phyloP scores from a whole-genome alignment of 1,140 invertebrate genomes.

The Scaptomyza hsui region DNA sequence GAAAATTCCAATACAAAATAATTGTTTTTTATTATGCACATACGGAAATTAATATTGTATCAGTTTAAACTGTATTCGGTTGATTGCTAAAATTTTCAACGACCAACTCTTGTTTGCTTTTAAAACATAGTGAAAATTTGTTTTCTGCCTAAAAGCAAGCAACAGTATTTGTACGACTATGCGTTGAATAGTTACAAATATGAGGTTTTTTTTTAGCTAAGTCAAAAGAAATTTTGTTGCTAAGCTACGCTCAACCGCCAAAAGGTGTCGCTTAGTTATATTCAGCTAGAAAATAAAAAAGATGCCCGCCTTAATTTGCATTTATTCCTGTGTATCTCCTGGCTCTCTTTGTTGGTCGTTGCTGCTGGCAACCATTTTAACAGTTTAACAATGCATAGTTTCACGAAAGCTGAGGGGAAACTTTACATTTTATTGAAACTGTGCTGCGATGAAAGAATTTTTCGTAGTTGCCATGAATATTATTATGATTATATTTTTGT shows the following conservation, averaged over 20 bases:
- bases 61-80: neutral
- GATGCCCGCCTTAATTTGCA: neutral
- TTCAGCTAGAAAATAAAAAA: neutral
- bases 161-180: neutral
- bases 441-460: constrained; percentile 21
- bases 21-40: neutral
- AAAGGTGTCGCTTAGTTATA: constrained; percentile 40
- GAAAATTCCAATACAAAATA: constrained; percentile 8
- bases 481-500: constrained; percentile 30
- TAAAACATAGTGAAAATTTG: too few relatives aligned
- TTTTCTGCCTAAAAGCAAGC: constrained; percentile 28
- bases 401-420: neutral
- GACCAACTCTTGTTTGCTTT: neutral
- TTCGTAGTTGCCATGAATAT: neutral
- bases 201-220: neutral
- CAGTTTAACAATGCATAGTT: constrained; percentile 30
- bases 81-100: neutral
- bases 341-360: too few relatives aligned
- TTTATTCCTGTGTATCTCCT: neutral
- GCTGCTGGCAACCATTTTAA: too few relatives aligned
- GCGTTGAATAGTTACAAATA: neutral
- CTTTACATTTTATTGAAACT: constrained; percentile 25
- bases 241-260: constrained; percentile 1
- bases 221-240: constrained; percentile 25
- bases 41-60: neutral